Conservation (phyloP, 1,140 invertebrate genomes). For the Ruditapes philippinarum region DNA sequence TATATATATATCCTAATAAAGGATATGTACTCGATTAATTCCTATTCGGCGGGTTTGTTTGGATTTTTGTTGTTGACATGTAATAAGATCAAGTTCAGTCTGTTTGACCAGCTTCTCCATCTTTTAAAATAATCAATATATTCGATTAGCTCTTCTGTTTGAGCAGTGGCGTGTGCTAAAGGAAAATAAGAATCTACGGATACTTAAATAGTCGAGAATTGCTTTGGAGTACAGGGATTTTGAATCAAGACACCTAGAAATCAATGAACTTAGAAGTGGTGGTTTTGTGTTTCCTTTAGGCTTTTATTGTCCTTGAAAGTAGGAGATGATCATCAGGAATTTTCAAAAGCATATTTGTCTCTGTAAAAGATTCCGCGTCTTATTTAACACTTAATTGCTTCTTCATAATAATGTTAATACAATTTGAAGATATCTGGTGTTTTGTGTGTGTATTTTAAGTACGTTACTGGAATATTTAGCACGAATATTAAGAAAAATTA, state of each 20-base stretch:
- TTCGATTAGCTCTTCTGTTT: background rate
- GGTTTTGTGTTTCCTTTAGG: background rate
- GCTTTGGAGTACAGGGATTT: background rate
- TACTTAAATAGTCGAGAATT: constrained; percentile 6
- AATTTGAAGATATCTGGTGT: no score
- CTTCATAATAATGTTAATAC: no score
- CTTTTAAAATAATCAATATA: constrained; percentile 17
- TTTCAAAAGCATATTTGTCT: background rate
- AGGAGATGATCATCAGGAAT: background rate
- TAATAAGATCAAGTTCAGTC: constrained; percentile 3
- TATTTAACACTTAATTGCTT: background rate
- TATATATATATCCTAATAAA: constrained; percentile 1
- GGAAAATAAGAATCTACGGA: background rate
- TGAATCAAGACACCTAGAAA: background rate
- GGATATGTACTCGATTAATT: constrained; percentile 15
- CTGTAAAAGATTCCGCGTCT: background rate
- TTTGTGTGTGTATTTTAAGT: no score
- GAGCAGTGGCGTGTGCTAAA: constrained; percentile 10
- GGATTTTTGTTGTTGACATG: background rate
- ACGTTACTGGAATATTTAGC: no score
- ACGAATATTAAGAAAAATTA: no score
- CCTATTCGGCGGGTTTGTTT: background rate
- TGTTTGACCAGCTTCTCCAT: constrained; percentile 11
- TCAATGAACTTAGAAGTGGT: constrained; percentile 12
- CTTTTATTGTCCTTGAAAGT: constrained; percentile 9